These are phyloP conservation scores for Nasonia giraulti DNA, from an alignment of 1,140 invertebrate genomes.

Conservation along the genomic window DNA sequence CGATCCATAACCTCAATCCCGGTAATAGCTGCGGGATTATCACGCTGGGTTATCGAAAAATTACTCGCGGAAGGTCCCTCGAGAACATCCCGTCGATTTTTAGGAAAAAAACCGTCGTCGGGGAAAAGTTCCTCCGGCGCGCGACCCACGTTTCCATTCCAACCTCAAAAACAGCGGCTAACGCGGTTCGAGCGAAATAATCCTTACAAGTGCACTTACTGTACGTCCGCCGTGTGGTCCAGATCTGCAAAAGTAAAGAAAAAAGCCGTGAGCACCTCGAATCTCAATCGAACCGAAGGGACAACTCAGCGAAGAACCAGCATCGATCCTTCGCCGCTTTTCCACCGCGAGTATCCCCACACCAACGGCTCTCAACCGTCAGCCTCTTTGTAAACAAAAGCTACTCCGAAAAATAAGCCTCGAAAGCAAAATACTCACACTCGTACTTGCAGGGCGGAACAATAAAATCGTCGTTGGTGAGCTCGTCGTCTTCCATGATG, in stretches of 20 bases:
- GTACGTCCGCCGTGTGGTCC: conserved; percentile 97
- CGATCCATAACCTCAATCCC: conserved; percentile 56
- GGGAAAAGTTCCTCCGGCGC: not conserved
- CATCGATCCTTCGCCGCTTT: not conserved
- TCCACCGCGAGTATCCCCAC: not conserved
- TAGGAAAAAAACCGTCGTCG: not conserved
- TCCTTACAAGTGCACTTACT: conserved; percentile 82
- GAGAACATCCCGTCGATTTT: not conserved
- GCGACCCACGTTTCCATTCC: conserved; percentile 27
- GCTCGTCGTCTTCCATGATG: conserved; percentile 68
- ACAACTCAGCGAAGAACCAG: too few relatives aligned
- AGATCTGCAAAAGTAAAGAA: conserved; percentile 84
- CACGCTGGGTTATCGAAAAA: not conserved
- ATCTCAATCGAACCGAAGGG: too few relatives aligned
- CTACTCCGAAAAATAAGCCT: too few relatives aligned
- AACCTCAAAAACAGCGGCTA: conserved; percentile 32
- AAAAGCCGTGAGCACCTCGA: conserved; percentile 40
- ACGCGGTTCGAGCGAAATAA: not conserved
- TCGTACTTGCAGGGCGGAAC: conserved; percentile 81
- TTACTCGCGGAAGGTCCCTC: not conserved
- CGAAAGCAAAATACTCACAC: conserved; percentile 75
- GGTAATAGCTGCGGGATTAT: not conserved
- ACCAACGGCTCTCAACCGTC: too few relatives aligned
- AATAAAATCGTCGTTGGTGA: conserved; percentile 75
- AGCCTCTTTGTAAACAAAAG: too few relatives aligned